Evolutionary conservation across 2,797 vertebrate species (phyloP).

Genomic region (Semaprochilodus insignis): DNA sequence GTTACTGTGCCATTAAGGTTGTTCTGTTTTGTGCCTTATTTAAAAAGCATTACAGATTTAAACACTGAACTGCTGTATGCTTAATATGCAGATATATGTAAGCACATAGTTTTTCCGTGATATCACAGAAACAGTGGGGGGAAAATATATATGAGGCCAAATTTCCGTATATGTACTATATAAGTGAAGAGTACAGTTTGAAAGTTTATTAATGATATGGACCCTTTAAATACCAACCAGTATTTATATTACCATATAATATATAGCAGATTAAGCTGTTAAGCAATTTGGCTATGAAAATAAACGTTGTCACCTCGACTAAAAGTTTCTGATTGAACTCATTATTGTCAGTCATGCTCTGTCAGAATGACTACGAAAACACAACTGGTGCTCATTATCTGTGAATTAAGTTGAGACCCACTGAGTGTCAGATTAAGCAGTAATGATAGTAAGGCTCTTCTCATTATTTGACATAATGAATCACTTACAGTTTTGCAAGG

Average conservation of each 20-base stretch:
- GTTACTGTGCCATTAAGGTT: too few relatives aligned
- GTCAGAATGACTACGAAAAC: slow-evolving; percentile 5
- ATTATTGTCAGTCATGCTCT: neutral
- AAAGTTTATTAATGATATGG: too few relatives aligned
- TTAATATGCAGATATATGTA: too few relatives aligned
- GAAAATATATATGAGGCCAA: too few relatives aligned
- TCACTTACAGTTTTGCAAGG: neutral
- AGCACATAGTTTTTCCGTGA: too few relatives aligned
- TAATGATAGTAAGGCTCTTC: neutral
- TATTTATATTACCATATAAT: neutral
- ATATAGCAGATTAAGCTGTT: too few relatives aligned
- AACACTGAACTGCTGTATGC: too few relatives aligned
- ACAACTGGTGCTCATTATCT: slow-evolving; percentile 17
- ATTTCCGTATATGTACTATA: too few relatives aligned
- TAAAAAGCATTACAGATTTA: too few relatives aligned
- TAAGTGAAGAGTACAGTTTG: too few relatives aligned
- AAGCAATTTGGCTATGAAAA: neutral
- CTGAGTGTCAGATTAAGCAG: neutral
- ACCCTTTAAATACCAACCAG: neutral
- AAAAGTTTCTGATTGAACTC: slow-evolving; percentile 5
- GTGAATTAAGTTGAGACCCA: slow-evolving; percentile 7
- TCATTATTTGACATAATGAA: neutral
- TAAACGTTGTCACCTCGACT: neutral
- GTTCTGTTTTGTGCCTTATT: too few relatives aligned
- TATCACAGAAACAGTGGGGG: too few relatives aligned